Conservation (phyloP, 2,888 invertebrate genomes). For the Cactoblastis cactorum region DNA sequence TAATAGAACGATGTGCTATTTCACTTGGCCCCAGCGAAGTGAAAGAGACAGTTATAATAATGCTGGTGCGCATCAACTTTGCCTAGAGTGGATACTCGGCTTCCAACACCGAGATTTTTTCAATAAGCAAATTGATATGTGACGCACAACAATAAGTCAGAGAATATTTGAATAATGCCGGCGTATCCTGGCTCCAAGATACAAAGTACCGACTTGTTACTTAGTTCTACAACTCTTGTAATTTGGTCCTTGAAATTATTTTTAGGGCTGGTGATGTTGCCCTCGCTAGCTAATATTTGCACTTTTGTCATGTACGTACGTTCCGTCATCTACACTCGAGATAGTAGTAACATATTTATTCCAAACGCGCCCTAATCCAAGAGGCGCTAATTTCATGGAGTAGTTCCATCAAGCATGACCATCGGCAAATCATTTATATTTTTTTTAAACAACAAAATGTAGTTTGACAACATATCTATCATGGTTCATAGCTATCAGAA, state of each 20-base stretch:
- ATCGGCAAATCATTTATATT: background rate
- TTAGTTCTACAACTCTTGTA: constrained; percentile 29
- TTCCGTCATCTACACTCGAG: too few relatives aligned
- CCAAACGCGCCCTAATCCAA: background rate
- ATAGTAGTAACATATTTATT: too few relatives aligned
- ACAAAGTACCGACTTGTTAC: constrained; percentile 20
- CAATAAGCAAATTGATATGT: constrained; percentile 45
- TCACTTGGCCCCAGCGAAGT: too few relatives aligned
- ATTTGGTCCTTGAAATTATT: constrained; percentile 35
- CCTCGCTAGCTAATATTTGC: background rate
- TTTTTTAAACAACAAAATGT: background rate
- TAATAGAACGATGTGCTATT: too few relatives aligned
- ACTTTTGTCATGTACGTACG: background rate
- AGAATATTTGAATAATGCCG: constrained; percentile 17
- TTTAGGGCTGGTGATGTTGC: constrained; percentile 13
- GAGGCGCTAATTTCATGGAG: background rate
- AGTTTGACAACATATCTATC: background rate
- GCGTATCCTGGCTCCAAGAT: constrained; percentile 14
- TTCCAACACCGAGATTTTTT: constrained; percentile 26
- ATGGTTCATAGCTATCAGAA: constrained; percentile 4
- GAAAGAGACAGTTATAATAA: too few relatives aligned
- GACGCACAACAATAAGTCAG: constrained; percentile 34
- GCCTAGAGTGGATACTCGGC: too few relatives aligned
- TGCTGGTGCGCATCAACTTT: too few relatives aligned
- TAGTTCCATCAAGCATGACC: background rate